Percentiles rank a stretch among this genome's conserved stretches.
Conservation (phyloP, 2,797 vertebrate species). For the Caiman crocodilus region DNA sequence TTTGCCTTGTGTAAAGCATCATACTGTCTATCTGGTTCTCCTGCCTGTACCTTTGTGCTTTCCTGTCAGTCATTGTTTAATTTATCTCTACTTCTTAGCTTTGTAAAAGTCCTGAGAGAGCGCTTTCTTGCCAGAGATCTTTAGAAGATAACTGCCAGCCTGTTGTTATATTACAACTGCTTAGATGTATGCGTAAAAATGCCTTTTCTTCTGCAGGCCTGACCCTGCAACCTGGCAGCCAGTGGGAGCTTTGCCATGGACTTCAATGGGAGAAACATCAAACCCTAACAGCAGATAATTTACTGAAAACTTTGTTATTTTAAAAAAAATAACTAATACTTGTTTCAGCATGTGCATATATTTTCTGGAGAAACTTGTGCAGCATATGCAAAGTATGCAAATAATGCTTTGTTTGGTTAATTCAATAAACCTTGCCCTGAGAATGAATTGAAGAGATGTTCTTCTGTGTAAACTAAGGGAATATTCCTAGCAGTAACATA, state of each 20-base stretch:
- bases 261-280: neutral
- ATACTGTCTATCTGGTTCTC: neutral
- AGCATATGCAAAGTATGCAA: neutral
- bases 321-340: neutral
- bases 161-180: neutral
- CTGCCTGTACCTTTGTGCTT: neutral
- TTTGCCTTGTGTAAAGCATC: neutral
- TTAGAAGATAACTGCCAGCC: neutral
- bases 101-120: neutral
- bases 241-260: neutral
- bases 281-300: neutral
- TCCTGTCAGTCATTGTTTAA: neutral
- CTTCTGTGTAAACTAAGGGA: neutral
- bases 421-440: neutral
- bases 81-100: neutral
- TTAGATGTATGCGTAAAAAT: neutral
- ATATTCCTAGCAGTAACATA: neutral
- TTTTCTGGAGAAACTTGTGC: neutral
- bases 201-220: neutral
- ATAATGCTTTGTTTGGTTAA: neutral
- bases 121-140: neutral
- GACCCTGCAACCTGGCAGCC: accelerated
- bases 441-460: neutral
- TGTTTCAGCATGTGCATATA: neutral
- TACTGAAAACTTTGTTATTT: neutral